Evolutionary conservation across 1,140 invertebrate genomes (phyloP).

Genomic region (Bombus fervidus): DNA sequence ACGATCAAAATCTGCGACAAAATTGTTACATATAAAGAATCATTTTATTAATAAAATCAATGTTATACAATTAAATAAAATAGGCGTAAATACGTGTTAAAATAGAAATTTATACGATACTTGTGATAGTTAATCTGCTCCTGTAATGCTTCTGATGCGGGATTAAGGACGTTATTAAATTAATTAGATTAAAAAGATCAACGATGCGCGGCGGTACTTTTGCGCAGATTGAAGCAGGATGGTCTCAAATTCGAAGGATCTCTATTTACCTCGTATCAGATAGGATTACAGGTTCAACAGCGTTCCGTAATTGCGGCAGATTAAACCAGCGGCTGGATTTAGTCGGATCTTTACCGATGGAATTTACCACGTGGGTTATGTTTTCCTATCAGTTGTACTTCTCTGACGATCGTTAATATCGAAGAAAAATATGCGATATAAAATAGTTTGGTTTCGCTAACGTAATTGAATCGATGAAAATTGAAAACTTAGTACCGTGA

Average conservation of each 20-base stretch:
- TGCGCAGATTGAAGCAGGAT: not conserved
- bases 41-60: too few species aligned
- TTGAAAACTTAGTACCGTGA: too few species aligned
- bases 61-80: too few species aligned
- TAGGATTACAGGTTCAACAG: slow-evolving; percentile 40
- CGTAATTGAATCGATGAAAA: too few species aligned
- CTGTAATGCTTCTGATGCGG: too few species aligned
- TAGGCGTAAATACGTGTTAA: too few species aligned
- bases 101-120: too few species aligned
- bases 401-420: not conserved
- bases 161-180: not conserved
- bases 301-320: slow-evolving; percentile 42
- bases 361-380: slow-evolving; percentile 4
- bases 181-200: not conserved
- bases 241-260: slow-evolving; percentile 10
- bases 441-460: too few species aligned
- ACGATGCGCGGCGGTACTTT: too few species aligned
- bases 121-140: too few species aligned
- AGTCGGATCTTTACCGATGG: slow-evolving; percentile 15
- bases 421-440: not conserved
- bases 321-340: slow-evolving; percentile 24
- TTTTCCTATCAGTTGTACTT: not conserved
- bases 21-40: too few species aligned
- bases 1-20: too few species aligned
- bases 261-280: slow-evolving; percentile 40